Base-by-base conservation (phyloP, 2,888 invertebrate species). In the Trachelus tabidus region DNA sequence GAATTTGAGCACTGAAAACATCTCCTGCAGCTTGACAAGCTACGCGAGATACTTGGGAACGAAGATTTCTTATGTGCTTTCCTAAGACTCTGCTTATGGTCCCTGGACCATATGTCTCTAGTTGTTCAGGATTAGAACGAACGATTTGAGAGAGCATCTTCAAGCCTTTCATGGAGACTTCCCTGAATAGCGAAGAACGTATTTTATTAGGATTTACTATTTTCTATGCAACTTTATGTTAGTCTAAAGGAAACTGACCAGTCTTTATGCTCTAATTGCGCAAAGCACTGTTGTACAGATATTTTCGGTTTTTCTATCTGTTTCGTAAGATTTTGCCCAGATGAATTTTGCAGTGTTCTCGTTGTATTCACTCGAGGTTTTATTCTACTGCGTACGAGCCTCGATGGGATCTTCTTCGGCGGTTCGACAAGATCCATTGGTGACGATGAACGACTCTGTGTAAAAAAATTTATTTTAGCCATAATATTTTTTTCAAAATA, bases 31-130 rank as follows among this genome's bases (percentile, higher is more conserved):
- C 95, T 81, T 95, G 93, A 88, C 99, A 98, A 30, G 98, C 98
- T 4, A 96, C 94, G 75, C 98, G 94, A 0, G 98, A 96, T 0
- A 98, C 98, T 89, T 98, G 97, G 0, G 99, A 99, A 34, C 99
- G 94, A 80, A 99, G 93, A 91, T 98, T 99, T 83, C 96, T 96
- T 74, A 97, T 95, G 87, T 98, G 96, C 80, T 94, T 93, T 0
- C 96, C 94, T 34, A 97, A 91, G 80, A 94, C 93, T n/a, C 95
- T 93, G 91, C 94, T 95, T 34, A 95, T 93, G 34, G 95, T 94
- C 74, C 96, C 90, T 34, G 92, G 96, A 80, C 96, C 94, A 81
- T 96, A 94, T 1, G 93, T 88, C 76, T 94, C 94, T 69, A 95
- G 85, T 30, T 93, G 90, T 34, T 95, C 96, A 0, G 94, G 92